Base-by-base conservation (phyloP, 2,888 invertebrate species). In the Hyposoter didymator region DNA sequence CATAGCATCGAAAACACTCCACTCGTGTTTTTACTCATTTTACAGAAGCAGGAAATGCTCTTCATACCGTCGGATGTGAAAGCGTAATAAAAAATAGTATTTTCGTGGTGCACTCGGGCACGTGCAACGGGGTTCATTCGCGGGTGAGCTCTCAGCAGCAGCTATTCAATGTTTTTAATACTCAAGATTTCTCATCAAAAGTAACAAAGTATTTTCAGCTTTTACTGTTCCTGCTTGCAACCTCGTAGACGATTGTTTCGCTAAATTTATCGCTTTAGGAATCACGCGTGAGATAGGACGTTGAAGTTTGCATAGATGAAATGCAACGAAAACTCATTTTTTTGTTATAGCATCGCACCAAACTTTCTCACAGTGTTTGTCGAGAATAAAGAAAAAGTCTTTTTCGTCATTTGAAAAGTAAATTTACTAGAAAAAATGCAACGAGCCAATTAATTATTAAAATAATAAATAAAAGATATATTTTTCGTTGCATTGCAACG, bases 1-100 rank as follows among this genome's bases (percentile, higher is more conserved):
- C 45, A 67, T 67, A 4, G 55, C 35, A 43, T 52, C 19, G 67
- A 39, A 22, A 52, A 52, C 43, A 55, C 52, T 67, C 28, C 52
- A 47, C 45, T 52, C 17, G 76, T 28, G 35, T 35, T 75, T 75
- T n/a, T 32, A 17, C 49, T 47, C 70, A 22, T 22, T 14, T 43
- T 14, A 22, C 45, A 22, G 45, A 22, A 45, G 45, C n/a, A 32
- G 49, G 47, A 32, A 39, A 66, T 39, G n/a, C 49, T 49, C 49
- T 49, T 47, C 8, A 49, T 70, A 22, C 8, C 10, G 43, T 28
- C 12, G 67, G 43, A 45, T 22, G 19, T 43, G 14, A 22, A 67
- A 67, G 45, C 19, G 45, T 19, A 6, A 45, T 43, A 45, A 67
- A 39, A 67, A 67, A 67, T 45, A 43, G 7, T 45, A 67, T 45